A percentile compares a stretch with the other conserved stretches of the same genome.
These are phyloP conservation scores for Melanostigma gelatinosum DNA, from an alignment of 2,113 vertebrate genomes.

Conservation along the genomic window DNA sequence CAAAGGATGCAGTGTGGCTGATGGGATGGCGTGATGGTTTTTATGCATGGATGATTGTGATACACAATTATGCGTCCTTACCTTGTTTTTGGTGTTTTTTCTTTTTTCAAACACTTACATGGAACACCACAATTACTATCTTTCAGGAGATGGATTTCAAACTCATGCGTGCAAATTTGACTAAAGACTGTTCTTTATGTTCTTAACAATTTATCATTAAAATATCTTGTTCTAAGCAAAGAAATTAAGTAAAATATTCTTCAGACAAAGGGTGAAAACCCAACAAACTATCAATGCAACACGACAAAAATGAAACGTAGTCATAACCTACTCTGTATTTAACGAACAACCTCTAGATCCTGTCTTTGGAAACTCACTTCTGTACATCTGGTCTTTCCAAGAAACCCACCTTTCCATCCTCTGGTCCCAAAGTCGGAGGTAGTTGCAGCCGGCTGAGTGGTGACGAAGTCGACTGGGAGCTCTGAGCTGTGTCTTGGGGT, in stretches of 20 bases:
- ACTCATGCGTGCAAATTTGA: background rate
- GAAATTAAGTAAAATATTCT: background rate
- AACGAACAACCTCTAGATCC: constrained; percentile 26
- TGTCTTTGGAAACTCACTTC: constrained; percentile 35
- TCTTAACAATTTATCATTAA: background rate
- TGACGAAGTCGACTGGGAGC: constrained; percentile 31
- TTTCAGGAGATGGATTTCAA: constrained; percentile 7
- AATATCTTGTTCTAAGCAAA: constrained; percentile 13
- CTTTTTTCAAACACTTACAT: constrained; percentile 3
- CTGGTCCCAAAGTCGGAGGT: constrained; percentile 35
- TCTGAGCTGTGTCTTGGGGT: constrained; percentile 69
- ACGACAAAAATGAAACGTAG: constrained; percentile 13
- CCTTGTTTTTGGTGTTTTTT: constrained; percentile 41
- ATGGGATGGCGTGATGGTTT: constrained; percentile 62
- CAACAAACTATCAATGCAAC: constrained; percentile 8
- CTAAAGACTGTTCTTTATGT: background rate
- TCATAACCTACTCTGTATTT: constrained; percentile 42
- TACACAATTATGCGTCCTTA: constrained; percentile 52
- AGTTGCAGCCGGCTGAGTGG: constrained; percentile 18
- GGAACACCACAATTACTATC: background rate
- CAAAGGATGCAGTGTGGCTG: constrained; percentile 31
- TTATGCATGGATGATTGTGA: constrained; percentile 63
- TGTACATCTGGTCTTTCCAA: constrained; percentile 34
- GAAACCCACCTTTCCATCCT: constrained; percentile 58
- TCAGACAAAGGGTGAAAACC: constrained; percentile 23